Percentiles rank a stretch among this genome's conserved stretches.
Evolutionary conservation across 2,797 vertebrate species (phyloP).

Genomic region (Melopsittacus undulatus): DNA sequence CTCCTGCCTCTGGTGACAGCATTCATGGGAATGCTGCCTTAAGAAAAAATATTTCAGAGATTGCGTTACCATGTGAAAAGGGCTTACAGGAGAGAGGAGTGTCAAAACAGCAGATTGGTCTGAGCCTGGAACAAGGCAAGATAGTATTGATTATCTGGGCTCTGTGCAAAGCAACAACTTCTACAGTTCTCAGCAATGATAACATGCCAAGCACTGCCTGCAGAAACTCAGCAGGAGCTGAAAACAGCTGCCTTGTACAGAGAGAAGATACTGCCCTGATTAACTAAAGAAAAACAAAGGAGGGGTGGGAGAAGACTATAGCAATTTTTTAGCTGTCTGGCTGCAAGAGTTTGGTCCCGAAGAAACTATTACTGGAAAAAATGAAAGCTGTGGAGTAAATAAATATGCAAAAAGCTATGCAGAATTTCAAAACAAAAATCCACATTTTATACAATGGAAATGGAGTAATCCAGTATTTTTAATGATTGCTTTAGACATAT

Average conservation of each 20-base stretch:
- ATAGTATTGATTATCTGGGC: background rate
- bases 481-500: background rate
- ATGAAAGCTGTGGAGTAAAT: background rate
- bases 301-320: background rate
- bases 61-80: background rate
- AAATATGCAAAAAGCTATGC: background rate
- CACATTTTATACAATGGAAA: background rate
- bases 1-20: background rate
- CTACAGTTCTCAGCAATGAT: background rate
- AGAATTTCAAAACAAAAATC: background rate
- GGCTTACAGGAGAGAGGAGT: background rate
- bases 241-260: background rate
- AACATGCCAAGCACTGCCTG: background rate
- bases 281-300: background rate
- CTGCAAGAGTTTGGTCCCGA: background rate
- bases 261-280: background rate
- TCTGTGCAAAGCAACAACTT: slow-evolving; percentile 1
- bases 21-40: background rate
- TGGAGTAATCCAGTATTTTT: background rate
- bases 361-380: background rate
- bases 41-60: background rate
- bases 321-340: background rate
- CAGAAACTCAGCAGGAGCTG: background rate
- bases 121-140: background rate
- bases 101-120: background rate